Evolutionary conservation across 2,888 invertebrate genomes (phyloP).

Genomic region (Cheilosia variabilis): DNA sequence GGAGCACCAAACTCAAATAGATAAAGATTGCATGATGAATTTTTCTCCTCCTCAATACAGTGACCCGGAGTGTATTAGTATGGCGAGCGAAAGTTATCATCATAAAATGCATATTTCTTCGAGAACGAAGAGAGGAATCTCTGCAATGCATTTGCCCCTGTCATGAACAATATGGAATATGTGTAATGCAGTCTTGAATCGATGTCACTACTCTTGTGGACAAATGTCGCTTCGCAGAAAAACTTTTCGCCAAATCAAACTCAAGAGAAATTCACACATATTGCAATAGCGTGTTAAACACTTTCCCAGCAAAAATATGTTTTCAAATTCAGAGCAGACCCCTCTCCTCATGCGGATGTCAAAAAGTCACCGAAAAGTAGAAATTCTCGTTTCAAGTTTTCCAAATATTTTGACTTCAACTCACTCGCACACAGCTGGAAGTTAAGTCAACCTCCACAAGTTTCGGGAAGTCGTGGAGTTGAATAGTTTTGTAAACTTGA

Average conservation of each 20-base stretch:
- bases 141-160: too few relatives aligned
- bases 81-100: too few relatives aligned
- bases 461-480: conserved; percentile 42
- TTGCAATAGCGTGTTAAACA: conserved; percentile 7
- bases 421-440: conserved; percentile 55
- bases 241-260: not conserved
- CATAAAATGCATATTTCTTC: too few relatives aligned
- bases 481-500: conserved; percentile 59
- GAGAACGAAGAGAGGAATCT: too few relatives aligned
- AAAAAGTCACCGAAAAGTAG: conserved; percentile 31
- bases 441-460: conserved; percentile 57
- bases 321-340: not conserved
- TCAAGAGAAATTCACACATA: not conserved
- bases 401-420: conserved; percentile 48
- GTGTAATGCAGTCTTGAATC: too few relatives aligned
- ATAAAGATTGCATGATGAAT: too few relatives aligned
- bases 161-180: too few relatives aligned
- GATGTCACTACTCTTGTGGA: not conserved
- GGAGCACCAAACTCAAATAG: too few relatives aligned
- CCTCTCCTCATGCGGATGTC: not conserved
- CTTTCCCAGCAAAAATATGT: not conserved
- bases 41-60: too few relatives aligned
- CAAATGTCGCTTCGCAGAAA: not conserved
- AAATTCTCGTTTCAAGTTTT: conserved; percentile 45
- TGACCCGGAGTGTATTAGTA: too few relatives aligned